A percentile compares a stretch with the other conserved stretches of the same genome.
phyloP scores from a whole-genome alignment of 2,797 vertebrate genomes.

The Picus viridis region DNA sequence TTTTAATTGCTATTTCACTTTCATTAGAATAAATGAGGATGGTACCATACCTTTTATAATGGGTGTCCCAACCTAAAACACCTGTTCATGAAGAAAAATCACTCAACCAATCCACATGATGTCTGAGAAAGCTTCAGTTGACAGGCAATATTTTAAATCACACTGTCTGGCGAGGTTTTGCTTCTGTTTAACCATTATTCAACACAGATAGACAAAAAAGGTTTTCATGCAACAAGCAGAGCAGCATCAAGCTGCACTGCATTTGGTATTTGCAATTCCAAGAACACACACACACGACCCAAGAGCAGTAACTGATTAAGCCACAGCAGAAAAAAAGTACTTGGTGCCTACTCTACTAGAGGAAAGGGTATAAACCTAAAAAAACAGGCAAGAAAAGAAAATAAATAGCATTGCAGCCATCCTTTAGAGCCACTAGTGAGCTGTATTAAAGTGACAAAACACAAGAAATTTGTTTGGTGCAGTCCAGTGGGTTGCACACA shows the following conservation, averaged over 20 bases:
- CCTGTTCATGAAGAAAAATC: neutral
- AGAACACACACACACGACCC: neutral
- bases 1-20: neutral
- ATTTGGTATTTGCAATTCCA: neutral
- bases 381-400: neutral
- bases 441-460: slow-evolving; percentile 31
- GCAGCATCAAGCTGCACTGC: neutral
- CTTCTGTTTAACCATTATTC: neutral
- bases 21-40: neutral
- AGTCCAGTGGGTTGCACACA: slow-evolving; percentile 37
- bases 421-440: slow-evolving; percentile 29
- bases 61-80: neutral
- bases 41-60: neutral
- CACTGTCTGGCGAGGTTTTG: neutral
- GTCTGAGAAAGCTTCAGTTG: neutral
- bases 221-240: slow-evolving; percentile 18
- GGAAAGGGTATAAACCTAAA: neutral
- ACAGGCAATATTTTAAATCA: neutral
- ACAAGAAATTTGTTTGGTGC: slow-evolving; percentile 31
- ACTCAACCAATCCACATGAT: neutral
- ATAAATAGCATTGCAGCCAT: slow-evolving; percentile 37
- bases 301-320: slow-evolving; percentile 5
- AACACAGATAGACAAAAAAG: neutral
- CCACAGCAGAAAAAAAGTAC: neutral
- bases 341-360: neutral